These are phyloP conservation scores for Masnerella sp. DNA, from an alignment of 2,888 invertebrate genomes.

Conservation along the genomic window DNA sequence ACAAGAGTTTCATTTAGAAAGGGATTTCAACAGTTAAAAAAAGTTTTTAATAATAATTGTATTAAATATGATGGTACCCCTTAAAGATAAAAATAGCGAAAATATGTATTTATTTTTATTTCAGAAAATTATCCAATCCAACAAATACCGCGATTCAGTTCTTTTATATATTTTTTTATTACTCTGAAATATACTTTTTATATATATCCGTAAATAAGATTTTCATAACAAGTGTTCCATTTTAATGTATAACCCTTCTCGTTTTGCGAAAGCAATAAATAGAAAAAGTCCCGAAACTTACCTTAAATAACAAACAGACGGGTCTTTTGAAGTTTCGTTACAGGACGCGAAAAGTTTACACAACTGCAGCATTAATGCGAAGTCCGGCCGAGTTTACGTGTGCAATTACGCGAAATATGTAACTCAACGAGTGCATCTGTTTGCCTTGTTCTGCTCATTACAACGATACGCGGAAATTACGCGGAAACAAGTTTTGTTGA, in stretches of 20 bases:
- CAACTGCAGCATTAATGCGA: slow-evolving; percentile 16
- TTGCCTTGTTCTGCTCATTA: slow-evolving; percentile 20
- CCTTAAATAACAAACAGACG: slow-evolving; percentile 47
- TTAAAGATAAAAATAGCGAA: no score
- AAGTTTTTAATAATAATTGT: no score
- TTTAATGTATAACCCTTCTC: background rate
- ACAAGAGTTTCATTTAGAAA: no score
- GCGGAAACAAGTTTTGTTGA: slow-evolving; percentile 7
- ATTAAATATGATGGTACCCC: no score
- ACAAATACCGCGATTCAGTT: no score
- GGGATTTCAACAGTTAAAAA: no score
- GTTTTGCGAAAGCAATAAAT: slow-evolving; percentile 23
- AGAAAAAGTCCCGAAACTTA: slow-evolving; percentile 30
- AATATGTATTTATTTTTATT: no score
- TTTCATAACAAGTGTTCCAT: no score
- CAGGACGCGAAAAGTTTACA: slow-evolving; percentile 27
- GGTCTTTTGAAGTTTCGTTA: slow-evolving; percentile 53
- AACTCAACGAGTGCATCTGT: background rate
- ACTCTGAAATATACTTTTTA: background rate
- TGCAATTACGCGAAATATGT: slow-evolving; percentile 37
- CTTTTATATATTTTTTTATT: no score
- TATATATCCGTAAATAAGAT: no score
- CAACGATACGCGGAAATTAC: slow-evolving; percentile 11
- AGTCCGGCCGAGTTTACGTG: slow-evolving; percentile 24
- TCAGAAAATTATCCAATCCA: no score